Conservation (phyloP, 2,797 vertebrate species). For the Pteronotus mesoamericanus region DNA sequence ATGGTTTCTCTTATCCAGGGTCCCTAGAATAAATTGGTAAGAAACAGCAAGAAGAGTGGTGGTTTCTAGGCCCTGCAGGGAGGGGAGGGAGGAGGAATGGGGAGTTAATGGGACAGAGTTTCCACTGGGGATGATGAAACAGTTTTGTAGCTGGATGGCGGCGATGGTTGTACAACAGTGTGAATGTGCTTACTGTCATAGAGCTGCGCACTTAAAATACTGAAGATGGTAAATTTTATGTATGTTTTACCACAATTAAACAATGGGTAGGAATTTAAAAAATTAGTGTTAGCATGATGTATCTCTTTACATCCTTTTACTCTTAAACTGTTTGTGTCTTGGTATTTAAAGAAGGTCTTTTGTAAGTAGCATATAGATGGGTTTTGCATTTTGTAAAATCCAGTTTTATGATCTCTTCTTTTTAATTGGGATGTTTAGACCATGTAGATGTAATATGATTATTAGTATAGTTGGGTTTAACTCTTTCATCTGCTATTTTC, state of each 20-base stretch:
- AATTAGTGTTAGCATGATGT: not conserved
- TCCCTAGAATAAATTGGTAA: not conserved
- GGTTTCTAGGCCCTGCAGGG: not conserved
- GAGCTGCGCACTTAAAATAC: not conserved
- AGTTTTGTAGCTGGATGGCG: not conserved
- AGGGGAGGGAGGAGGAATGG: not conserved
- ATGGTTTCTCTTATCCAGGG: not conserved
- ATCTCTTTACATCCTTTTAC: not conserved
- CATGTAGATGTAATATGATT: not conserved
- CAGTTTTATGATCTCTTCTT: not conserved
- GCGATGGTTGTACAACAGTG: not conserved
- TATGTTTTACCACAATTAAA: not conserved
- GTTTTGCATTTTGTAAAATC: not conserved
- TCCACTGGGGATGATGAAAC: not conserved
- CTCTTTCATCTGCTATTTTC: not conserved
- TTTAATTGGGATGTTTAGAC: not conserved
- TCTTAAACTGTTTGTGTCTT: not conserved
- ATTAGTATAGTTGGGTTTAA: not conserved
- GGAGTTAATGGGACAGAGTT: not conserved
- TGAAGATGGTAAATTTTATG: not conserved
- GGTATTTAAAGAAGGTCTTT: not conserved
- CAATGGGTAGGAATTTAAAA: not conserved
- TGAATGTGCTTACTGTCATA: not conserved
- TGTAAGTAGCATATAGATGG: not conserved
- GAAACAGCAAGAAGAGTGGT: not conserved